Conservation (phyloP, 2,888 invertebrate species). For the Clostera curtula region DNA sequence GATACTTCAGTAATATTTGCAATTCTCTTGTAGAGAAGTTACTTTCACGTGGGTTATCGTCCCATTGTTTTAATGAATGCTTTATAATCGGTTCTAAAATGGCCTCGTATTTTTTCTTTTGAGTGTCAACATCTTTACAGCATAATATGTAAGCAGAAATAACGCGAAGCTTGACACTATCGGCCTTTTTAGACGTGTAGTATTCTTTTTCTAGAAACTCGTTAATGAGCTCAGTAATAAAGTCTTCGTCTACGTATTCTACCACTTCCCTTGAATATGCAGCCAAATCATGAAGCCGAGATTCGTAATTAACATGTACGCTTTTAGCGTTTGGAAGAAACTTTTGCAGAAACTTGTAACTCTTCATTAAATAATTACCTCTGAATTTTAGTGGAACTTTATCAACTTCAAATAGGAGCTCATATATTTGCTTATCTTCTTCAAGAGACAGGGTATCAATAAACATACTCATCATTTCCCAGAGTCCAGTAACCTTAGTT, state of each 20-base stretch:
- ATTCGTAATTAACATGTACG: constrained; percentile 19
- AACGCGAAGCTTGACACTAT: constrained; percentile 20
- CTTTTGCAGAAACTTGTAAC: constrained; percentile 39
- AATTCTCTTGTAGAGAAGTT: constrained; percentile 22
- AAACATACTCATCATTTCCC: constrained; percentile 39
- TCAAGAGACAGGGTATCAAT: constrained; percentile 40
- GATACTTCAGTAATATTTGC: constrained; percentile 20
- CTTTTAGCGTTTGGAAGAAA: constrained; percentile 16
- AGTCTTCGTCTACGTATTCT: constrained; percentile 31
- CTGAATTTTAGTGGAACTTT: constrained; percentile 30
- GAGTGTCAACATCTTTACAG: constrained; percentile 29
- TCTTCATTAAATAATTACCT: constrained; percentile 36
- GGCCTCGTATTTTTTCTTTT: constrained; percentile 33
- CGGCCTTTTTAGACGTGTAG: constrained; percentile 8
- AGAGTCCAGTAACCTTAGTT: constrained; percentile 25
- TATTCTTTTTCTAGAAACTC: constrained; percentile 33
- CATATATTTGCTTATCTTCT: constrained; percentile 45
- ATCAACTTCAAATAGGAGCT: constrained; percentile 25
- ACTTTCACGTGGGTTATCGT: constrained; percentile 18
- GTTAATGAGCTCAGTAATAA: constrained; percentile 30
- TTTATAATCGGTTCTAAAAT: constrained; percentile 35
- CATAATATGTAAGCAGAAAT: constrained; percentile 37
- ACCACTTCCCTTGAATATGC: constrained; percentile 32
- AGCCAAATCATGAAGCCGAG: constrained; percentile 18
- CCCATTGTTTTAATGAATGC: constrained; percentile 27